phyloP scores from a whole-genome alignment of 2,797 vertebrate species.

The Lacerta viridis region DNA sequence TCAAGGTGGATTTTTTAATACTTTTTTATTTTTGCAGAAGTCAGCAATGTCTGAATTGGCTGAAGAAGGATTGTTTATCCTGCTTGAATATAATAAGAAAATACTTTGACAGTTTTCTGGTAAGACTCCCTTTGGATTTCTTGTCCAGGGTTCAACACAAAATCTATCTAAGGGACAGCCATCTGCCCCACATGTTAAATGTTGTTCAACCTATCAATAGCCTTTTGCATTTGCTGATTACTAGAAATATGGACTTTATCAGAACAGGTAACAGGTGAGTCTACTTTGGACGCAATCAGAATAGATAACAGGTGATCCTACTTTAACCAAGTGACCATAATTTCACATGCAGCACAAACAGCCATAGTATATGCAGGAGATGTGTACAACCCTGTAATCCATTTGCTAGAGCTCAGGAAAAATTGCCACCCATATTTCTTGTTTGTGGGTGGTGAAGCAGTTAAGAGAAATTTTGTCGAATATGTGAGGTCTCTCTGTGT shows the following conservation, averaged over 20 bases:
- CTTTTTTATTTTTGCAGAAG: too few relatives aligned
- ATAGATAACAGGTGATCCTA: too few relatives aligned
- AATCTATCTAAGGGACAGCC: background rate
- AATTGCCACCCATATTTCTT: too few relatives aligned
- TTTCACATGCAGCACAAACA: background rate
- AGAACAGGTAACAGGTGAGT: background rate
- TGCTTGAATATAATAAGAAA: constrained; percentile 10
- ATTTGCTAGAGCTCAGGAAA: background rate
- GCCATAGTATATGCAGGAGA: background rate
- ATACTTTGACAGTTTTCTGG: background rate
- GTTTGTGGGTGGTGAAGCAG: too few relatives aligned
- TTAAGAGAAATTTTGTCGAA: too few relatives aligned
- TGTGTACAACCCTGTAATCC: too few relatives aligned
- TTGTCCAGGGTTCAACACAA: background rate
- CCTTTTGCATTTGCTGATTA: background rate
- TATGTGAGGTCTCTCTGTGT: too few relatives aligned
- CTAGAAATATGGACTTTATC: background rate
- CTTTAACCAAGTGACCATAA: background rate
- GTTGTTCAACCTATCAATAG: background rate
- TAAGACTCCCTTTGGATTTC: background rate
- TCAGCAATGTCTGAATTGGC: background rate
- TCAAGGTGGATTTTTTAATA: background rate
- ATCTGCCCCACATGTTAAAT: background rate
- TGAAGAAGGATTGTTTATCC: background rate
- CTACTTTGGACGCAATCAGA: background rate